These are phyloP conservation scores for Dendrocopos noguchii DNA, from an alignment of 2,113 vertebrate genomes.

Conservation along the genomic window DNA sequence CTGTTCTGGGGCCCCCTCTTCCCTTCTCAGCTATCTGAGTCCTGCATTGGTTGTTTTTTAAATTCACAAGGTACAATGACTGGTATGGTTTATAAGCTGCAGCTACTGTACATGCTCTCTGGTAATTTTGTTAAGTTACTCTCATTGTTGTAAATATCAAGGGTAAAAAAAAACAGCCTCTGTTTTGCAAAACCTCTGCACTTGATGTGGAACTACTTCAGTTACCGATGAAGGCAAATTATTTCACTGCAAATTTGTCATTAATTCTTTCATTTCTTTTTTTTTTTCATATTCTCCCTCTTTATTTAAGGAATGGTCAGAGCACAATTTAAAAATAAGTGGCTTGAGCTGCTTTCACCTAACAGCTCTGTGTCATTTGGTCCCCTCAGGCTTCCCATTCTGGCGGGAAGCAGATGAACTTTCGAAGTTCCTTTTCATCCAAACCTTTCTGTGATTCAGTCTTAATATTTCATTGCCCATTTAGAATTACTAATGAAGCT, in stretches of 20 bases:
- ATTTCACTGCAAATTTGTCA: constrained; percentile 67
- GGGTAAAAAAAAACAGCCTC: constrained; percentile 52
- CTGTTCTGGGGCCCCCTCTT: constrained; percentile 65
- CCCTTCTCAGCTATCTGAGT: constrained; percentile 71
- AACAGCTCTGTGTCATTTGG: constrained; percentile 37
- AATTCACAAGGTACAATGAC: constrained; percentile 79
- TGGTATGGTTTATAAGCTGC: constrained; percentile 83
- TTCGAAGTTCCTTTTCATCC: no score
- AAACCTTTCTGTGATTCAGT: no score
- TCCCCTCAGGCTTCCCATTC: constrained; percentile 31
- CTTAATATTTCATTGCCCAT: constrained; percentile 17
- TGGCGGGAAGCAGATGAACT: no score
- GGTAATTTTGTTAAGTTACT: constrained; percentile 79
- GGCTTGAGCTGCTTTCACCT: constrained; percentile 36
- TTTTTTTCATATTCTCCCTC: not conserved
- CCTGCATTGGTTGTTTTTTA: constrained; percentile 76
- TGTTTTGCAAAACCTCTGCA: constrained; percentile 77
- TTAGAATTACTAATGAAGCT: constrained; percentile 34
- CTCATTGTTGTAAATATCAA: constrained; percentile 82
- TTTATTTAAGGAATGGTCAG: constrained; percentile 39
- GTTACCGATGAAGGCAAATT: constrained; percentile 60
- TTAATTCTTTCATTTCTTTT: not conserved
- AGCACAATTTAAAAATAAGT: constrained; percentile 44
- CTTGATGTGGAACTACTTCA: constrained; percentile 75
- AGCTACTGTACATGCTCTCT: constrained; percentile 83